Evolutionary conservation across 2,797 vertebrate genomes (phyloP).

Genomic region (Macropus fuliginosus): DNA sequence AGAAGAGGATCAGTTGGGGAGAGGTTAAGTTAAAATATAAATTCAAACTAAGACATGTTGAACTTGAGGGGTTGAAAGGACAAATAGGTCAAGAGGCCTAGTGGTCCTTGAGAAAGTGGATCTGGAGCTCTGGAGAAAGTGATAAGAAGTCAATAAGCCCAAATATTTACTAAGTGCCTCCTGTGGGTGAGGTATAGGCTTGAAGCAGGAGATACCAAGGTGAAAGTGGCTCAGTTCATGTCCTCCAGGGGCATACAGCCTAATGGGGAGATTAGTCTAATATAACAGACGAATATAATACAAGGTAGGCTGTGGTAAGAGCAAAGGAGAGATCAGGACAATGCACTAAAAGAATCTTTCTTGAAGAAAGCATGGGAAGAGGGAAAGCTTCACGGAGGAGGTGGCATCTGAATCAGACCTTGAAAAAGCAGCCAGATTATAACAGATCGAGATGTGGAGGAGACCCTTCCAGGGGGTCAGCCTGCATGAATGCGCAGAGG

Average conservation of each 20-base stretch:
- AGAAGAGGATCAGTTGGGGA: background rate
- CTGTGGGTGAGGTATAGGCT: background rate
- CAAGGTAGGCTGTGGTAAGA: background rate
- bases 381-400: background rate
- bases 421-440: background rate
- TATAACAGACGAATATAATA: background rate
- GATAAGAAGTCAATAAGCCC: background rate
- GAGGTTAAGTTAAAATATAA: background rate
- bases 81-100: background rate
- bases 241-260: background rate
- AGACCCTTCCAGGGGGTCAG: background rate
- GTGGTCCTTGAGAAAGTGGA: background rate
- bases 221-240: background rate
- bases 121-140: background rate
- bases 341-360: background rate
- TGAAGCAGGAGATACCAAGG: background rate
- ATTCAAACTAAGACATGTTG: background rate
- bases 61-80: background rate
- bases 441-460: background rate
- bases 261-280: background rate
- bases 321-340: background rate
- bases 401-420: background rate
- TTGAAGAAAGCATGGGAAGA: background rate
- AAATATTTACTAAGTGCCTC: background rate
- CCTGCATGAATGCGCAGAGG: background rate